These are phyloP conservation scores for Echinarachnius parma DNA, from an alignment of 53 echinoderm and acorn worm species.

Conservation along the genomic window DNA sequence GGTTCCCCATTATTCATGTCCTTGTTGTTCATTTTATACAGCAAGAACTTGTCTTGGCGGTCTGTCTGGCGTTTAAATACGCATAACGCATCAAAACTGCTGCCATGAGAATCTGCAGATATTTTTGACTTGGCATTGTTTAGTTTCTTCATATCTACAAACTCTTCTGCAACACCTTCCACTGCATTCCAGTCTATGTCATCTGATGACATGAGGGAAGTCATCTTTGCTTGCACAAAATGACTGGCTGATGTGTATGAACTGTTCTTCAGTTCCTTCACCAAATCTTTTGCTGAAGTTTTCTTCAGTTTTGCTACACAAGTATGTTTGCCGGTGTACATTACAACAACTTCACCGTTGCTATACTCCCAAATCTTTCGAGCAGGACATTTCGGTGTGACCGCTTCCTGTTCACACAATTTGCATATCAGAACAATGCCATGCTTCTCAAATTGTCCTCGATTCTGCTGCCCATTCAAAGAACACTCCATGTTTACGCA, in stretches of 20 bases:
- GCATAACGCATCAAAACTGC: constrained; percentile 37
- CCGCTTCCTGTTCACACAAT: constrained; percentile 5
- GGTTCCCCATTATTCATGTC: constrained; percentile 24
- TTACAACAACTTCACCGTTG: constrained; percentile 32
- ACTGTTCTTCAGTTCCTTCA: constrained; percentile 17
- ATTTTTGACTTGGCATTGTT: constrained; percentile 27
- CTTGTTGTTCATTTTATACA: constrained; percentile 44
- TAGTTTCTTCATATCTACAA: constrained; percentile 19
- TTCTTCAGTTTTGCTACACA: constrained; percentile 30
- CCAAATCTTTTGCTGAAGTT: too few species aligned
- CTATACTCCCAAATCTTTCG: constrained; percentile 35
- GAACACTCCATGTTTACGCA: constrained; percentile 28
- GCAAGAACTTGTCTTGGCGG: constrained; percentile 14
- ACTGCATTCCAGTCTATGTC: constrained; percentile 27
- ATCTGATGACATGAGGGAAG: not conserved
- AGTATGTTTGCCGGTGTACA: constrained; percentile 36
- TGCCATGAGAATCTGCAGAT: not conserved
- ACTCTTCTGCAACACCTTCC: constrained; percentile 29
- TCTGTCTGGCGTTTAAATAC: constrained; percentile 24
- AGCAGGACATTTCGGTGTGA: constrained; percentile 3
- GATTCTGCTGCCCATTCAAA: constrained; percentile 31
- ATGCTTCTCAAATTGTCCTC: constrained; percentile 27
- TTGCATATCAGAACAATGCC: constrained; percentile 1
- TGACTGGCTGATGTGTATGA: constrained; percentile 1
- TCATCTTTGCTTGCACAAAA: constrained; percentile 17